Percentiles rank a stretch among this genome's conserved stretches.
These are phyloP conservation scores for Enoplosus armatus DNA, from an alignment of 2,797 vertebrate genomes.

Conservation along the genomic window DNA sequence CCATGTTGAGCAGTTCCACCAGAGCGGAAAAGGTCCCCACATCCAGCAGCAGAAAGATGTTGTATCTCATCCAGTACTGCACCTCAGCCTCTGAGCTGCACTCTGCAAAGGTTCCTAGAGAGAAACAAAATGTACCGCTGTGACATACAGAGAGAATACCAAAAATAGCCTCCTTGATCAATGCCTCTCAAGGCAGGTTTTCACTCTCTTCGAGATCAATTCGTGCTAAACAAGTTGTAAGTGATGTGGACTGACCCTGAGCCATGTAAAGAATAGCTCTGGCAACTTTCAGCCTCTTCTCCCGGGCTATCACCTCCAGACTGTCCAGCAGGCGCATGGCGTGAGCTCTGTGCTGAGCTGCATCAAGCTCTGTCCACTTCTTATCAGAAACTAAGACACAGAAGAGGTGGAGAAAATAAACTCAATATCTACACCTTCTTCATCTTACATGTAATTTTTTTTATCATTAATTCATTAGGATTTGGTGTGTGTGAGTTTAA, in stretches of 20 bases:
- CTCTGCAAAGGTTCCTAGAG: slow-evolving; percentile 93
- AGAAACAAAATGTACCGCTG: background rate
- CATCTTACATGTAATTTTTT: background rate
- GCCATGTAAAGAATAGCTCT: slow-evolving; percentile 96
- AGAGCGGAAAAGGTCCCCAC: slow-evolving; percentile 95
- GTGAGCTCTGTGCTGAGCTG: slow-evolving; percentile 91
- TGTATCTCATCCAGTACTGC: slow-evolving; percentile 97
- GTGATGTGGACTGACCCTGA: slow-evolving; percentile 86
- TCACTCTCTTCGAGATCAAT: background rate
- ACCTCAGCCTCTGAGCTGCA: slow-evolving; percentile 93
- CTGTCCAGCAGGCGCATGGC: slow-evolving; percentile 95
- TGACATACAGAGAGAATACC: background rate
- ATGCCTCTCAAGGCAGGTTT: background rate
- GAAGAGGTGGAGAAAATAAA: slow-evolving; percentile 9
- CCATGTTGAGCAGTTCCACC: slow-evolving; percentile 99
- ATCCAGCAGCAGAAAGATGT: slow-evolving; percentile 94
- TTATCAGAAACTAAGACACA: slow-evolving; percentile 88
- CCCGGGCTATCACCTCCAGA: slow-evolving; percentile 93
- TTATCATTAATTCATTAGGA: background rate
- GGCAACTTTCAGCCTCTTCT: slow-evolving; percentile 92
- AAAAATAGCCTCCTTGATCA: background rate
- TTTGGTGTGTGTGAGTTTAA: background rate
- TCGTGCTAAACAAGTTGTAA: background rate
- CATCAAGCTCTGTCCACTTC: slow-evolving; percentile 93
- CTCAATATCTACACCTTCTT: background rate